These are phyloP conservation scores for Neosilurus mollespiculum DNA, from an alignment of 2,797 vertebrate genomes.

Conservation along the genomic window DNA sequence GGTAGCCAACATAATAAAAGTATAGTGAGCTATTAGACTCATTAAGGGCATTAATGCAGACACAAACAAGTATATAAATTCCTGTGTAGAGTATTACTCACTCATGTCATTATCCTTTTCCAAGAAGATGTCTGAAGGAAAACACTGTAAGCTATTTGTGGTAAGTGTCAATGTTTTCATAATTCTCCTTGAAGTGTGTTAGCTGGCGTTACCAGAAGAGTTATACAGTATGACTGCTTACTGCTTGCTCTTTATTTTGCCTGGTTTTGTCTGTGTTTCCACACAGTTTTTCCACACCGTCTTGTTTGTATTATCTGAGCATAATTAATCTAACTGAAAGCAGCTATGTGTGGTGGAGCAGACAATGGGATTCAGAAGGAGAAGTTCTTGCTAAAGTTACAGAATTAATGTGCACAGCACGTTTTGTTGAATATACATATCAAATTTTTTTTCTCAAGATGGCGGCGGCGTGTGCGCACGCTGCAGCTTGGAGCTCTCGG, in stretches of 20 bases:
- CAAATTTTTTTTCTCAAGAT: background rate
- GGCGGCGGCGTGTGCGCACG: too few relatives aligned
- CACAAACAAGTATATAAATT: conserved; percentile 21
- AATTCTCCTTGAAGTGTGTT: background rate
- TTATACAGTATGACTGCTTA: background rate
- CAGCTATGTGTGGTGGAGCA: background rate
- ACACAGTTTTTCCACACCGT: background rate
- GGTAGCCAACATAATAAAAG: background rate
- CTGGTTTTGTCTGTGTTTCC: background rate
- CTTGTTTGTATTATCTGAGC: background rate
- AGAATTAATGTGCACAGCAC: background rate
- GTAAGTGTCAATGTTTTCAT: background rate
- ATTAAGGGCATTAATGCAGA: background rate
- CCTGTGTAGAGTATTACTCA: background rate
- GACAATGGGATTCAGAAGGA: background rate
- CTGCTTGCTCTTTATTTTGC: background rate
- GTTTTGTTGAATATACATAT: background rate
- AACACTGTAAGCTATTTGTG: background rate
- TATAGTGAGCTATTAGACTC: background rate
- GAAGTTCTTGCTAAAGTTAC: background rate
- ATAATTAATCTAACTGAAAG: background rate
- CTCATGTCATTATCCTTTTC: background rate
- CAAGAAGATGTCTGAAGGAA: background rate
- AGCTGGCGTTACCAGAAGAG: background rate
- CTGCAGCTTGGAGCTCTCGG: too few relatives aligned